Base-by-base conservation (phyloP, 2,113 vertebrate species). In the Nycticryphes semicollaris region DNA sequence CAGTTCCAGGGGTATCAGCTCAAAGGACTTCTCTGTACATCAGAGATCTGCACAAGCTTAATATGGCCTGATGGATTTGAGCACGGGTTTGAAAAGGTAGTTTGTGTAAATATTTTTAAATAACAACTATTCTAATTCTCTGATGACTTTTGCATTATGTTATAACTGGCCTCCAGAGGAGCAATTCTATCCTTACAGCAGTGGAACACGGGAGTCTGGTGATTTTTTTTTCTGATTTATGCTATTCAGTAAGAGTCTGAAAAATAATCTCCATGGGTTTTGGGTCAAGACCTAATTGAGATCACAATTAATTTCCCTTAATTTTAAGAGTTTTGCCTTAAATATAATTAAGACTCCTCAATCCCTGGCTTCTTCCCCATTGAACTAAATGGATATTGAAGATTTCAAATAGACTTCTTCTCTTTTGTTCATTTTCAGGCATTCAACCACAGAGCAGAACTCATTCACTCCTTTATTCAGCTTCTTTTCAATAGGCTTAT, bases 401-500 rank as follows among this genome's bases (percentile, higher is more conserved):
- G 19, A 91, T 66, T 78, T 83, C 63, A 88, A 56, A 96, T 47
- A 84, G 68, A 70, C 10, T 13, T 10, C 24, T 73, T 39, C 37
- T 86, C 76, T 59, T 90, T 88, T 89, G 47, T 89, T 84, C 73
- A 56, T 88, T 92, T 89, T 81, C 88, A 90, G 43, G 69, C 92
- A 86, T 90, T 92, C 60, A 96, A 31, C 39, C 48, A 75, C 60
- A 75, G 88, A 83, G 76, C 76, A 89, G 64, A 94, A 78, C 35
- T 92, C 73, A 59, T 86, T 88, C 85, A 85, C 35, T 77, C 48
- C 50, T 50, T 93, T 76, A 85, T 80, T 48, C 87, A 68, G 66
- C 66, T 94, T 89, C 89, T 79, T 92, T 96, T 95, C 86, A 92
- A 53, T n/a, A 86, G 59, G n/a, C 45, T 90, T 82, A 91, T 87